These are phyloP conservation scores for Hypotaenidia okinawae DNA, from an alignment of 2,797 vertebrate genomes.

Conservation along the genomic window DNA sequence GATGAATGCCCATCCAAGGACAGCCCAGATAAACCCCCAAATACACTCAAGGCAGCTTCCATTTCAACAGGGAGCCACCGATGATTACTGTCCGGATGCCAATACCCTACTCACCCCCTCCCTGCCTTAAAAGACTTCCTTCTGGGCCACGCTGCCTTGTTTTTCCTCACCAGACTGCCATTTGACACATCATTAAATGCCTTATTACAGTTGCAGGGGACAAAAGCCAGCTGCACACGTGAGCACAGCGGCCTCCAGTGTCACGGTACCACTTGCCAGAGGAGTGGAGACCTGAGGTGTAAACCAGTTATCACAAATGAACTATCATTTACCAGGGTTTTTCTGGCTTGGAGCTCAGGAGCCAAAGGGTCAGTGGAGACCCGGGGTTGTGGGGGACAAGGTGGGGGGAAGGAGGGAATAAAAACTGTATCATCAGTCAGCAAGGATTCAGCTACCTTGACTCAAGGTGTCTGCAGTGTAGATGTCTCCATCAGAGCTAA, in stretches of 20 bases:
- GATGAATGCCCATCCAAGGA: not conserved
- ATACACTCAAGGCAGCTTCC: not conserved
- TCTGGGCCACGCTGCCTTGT: not conserved
- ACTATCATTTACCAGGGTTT: not conserved
- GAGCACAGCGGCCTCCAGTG: not conserved
- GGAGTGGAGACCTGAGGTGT: not conserved
- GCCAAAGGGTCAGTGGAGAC: not conserved
- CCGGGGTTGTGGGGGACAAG: not conserved
- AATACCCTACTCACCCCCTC: not conserved
- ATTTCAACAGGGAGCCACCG: accelerated
- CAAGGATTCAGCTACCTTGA: not conserved
- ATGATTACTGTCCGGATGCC: accelerated
- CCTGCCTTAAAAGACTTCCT: not conserved
- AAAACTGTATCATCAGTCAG: not conserved
- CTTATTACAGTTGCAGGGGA: not conserved
- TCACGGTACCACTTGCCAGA: accelerated
- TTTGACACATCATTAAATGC: not conserved
- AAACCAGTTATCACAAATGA: not conserved
- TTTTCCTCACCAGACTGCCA: accelerated
- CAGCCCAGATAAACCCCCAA: not conserved
- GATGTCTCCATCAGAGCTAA: not conserved
- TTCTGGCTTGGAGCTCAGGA: not conserved
- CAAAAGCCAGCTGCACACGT: not conserved
- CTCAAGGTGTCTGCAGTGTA: not conserved
- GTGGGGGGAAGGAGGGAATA: not conserved